Evolutionary conservation across 2,888 invertebrate species (phyloP).

Genomic region (Therioaphis trifolii): DNA sequence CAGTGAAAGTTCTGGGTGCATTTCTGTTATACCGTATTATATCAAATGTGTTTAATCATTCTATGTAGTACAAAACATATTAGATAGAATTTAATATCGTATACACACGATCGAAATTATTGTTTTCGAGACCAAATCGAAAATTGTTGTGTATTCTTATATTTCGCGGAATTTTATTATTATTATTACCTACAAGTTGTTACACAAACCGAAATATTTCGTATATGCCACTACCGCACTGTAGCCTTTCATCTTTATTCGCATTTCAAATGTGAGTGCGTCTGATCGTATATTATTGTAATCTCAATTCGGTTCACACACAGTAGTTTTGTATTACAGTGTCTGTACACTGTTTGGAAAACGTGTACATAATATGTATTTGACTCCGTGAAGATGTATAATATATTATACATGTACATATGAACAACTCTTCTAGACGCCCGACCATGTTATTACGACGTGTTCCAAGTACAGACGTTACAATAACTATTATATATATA

Average conservation of each 20-base stretch:
- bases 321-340: constrained; percentile 41
- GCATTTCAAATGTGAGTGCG: constrained; percentile 11
- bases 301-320: constrained; percentile 20
- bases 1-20: constrained; percentile 12
- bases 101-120: not conserved
- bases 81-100: not conserved
- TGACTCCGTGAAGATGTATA: not conserved
- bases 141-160: not conserved
- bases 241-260: not conserved
- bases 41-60: not conserved
- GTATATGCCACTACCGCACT: not conserved
- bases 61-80: not conserved
- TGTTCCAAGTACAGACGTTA: constrained; percentile 16
- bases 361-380: too few species aligned
- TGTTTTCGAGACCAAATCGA: not conserved
- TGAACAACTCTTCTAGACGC: not conserved
- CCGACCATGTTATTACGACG: not conserved
- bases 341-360: not conserved
- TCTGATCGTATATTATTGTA: constrained; percentile 16
- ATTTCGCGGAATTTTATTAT: constrained; percentile 1
- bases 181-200: not conserved
- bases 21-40: not conserved
- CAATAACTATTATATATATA: not conserved
- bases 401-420: not conserved
- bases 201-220: constrained; percentile 1